Evolutionary conservation across 1,140 invertebrate species (phyloP), one percentile per base, ranked within the genome.

Genomic region (Dendrolimus punctatus): DNA sequence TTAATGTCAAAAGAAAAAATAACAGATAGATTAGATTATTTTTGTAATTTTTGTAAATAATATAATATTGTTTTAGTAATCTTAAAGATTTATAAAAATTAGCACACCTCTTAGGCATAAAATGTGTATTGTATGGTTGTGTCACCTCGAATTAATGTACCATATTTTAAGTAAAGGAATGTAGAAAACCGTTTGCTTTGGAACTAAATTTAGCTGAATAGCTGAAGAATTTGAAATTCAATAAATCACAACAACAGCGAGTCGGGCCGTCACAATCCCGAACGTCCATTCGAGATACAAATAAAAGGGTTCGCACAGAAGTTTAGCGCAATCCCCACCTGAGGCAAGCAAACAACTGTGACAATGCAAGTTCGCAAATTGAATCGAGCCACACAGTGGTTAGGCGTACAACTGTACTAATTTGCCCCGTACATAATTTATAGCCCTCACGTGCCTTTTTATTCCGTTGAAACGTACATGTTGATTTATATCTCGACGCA

Each of bases 331-430:
- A 66, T 61, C 62, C 51, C 56, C 64, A 52, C 62, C 61, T 58
- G 57, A 60, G 55, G 52, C 57, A 62, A 55, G 61, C 55, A 63
- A 67, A 68, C 68, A 68, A 67, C 52, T 60, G 49, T 60, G 63
- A 66, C 68, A 67, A 65, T 69, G 71, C 70, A 65, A 58, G 46
- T 48, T 64, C 67, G 58, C 67, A 72, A 75, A 78, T 73, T 78
- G 70, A 75, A 73, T 70, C 54, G 61, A 55, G 47, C 58, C 59
- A 51, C 60, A 58, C 45, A 51, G 66, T 64, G 65, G 64, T 65
- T 63, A 63, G 47, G 68, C 66, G 65, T 60, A 68, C 64, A 66
- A 66, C 56, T 62, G 58, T 57, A 63, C 58, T 74, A 68, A 72
- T 74, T 70, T 68, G 61, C 60, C 55, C 53, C 52, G n/a, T 50